phyloP scores from a whole-genome alignment of 2,113 vertebrate species.

The Pygoscelis adeliae region DNA sequence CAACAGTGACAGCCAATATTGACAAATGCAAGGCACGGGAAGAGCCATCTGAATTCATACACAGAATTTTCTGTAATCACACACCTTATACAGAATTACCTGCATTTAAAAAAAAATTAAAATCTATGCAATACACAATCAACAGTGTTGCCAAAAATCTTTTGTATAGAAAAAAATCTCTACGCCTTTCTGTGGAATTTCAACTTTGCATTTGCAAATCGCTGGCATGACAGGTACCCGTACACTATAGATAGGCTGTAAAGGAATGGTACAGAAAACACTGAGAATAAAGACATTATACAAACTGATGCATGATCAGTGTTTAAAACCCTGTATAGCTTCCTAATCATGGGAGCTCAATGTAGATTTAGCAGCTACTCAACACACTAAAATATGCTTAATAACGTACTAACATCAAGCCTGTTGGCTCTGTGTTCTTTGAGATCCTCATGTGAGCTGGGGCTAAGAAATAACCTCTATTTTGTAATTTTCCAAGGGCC shows the following conservation, averaged over 20 bases:
- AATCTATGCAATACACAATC: not conserved
- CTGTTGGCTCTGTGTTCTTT: not conserved
- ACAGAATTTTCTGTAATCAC: not conserved
- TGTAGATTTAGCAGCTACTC: not conserved
- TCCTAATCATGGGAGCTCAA: not conserved
- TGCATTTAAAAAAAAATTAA: not conserved
- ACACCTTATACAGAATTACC: not conserved
- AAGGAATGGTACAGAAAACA: not conserved
- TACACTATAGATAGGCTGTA: not conserved
- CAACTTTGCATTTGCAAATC: not conserved
- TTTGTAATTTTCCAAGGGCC: not conserved
- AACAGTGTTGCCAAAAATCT: not conserved
- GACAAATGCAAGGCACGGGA: not conserved
- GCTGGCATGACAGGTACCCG: rapidly evolving
- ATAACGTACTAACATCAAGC: not conserved
- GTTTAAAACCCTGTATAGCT: not conserved
- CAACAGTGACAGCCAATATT: not conserved
- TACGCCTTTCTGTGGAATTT: not conserved
- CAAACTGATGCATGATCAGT: rapidly evolving
- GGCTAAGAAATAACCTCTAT: not conserved
- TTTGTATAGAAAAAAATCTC: not conserved
- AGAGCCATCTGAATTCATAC: not conserved
- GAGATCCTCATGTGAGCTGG: not conserved
- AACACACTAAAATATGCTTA: not conserved
- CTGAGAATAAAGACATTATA: not conserved